Percentiles rank a stretch among this genome's conserved stretches.
Evolutionary conservation across 2,797 vertebrate species (phyloP).

Genomic region (Coranthus polyacanthus): DNA sequence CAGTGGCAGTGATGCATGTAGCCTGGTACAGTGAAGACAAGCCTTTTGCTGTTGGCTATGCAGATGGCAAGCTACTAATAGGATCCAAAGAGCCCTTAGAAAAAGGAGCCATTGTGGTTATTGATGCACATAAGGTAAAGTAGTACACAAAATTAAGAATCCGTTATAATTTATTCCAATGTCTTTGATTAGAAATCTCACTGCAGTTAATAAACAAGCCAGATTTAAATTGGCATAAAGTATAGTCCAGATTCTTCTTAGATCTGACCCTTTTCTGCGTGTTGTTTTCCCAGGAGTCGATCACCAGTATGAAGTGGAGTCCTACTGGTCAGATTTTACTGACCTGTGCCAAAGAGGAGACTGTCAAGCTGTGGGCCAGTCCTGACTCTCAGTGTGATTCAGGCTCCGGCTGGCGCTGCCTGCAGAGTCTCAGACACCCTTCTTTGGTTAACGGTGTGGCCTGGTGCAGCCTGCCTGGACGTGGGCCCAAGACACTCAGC

Average conservation of each 20-base stretch:
- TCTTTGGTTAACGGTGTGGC: conserved; percentile 91
- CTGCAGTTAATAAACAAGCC: no score
- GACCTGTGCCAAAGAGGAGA: conserved; percentile 97
- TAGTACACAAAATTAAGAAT: no score
- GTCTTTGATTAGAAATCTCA: no score
- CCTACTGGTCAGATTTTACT: conserved; percentile 91
- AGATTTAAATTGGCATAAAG: no score
- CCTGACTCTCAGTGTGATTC: conserved; percentile 65
- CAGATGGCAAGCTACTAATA: conserved; percentile 94
- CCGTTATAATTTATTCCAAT: neutral
- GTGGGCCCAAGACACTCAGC: conserved; percentile 86
- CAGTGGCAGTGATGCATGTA: conserved; percentile 88
- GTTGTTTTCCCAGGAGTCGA: conserved; percentile 85
- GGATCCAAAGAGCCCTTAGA: conserved; percentile 92
- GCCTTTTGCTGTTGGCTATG: conserved; percentile 95
- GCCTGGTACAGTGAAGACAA: conserved; percentile 96
- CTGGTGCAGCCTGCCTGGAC: conserved; percentile 91
- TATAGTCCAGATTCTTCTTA: no score
- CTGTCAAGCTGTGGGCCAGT: conserved; percentile 92
- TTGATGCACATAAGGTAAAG: conserved; percentile 95
- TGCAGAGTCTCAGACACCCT: conserved; percentile 90
- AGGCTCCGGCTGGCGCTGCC: conserved; percentile 85
- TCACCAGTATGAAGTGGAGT: conserved; percentile 93
- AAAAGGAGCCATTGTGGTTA: conserved; percentile 91
- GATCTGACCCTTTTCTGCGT: neutral